These are phyloP conservation scores for Trypoxylus dichotomus DNA, from an alignment of 1,140 invertebrate genomes.

Conservation along the genomic window DNA sequence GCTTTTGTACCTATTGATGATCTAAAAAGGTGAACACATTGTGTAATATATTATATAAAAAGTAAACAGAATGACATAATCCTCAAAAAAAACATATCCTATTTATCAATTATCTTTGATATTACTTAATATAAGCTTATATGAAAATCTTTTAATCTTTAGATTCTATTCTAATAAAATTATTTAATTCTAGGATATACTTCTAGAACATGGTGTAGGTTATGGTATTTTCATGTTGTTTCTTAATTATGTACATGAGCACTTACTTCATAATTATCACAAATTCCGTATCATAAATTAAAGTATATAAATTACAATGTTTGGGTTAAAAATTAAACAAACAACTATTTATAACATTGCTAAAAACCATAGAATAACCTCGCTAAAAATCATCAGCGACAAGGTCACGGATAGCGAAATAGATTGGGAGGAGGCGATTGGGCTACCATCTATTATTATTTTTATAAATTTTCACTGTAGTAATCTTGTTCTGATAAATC, in stretches of 20 bases:
- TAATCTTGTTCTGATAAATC: too few relatives aligned
- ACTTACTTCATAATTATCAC: slow-evolving; percentile 9
- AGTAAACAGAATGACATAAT: slow-evolving; percentile 13
- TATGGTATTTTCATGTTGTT: background rate
- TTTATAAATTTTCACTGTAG: too few relatives aligned
- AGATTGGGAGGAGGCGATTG: too few relatives aligned
- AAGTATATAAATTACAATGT: background rate
- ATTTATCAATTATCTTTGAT: background rate
- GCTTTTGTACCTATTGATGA: slow-evolving; percentile 35
- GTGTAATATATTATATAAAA: background rate
- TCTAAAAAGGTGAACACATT: background rate
- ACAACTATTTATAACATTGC: background rate
- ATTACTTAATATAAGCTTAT: background rate
- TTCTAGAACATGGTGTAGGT: background rate
- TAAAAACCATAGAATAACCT: background rate
- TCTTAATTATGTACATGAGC: background rate
- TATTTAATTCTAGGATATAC: background rate
- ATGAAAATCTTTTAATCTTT: background rate
- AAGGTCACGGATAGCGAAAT: too few relatives aligned
- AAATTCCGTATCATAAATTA: background rate
- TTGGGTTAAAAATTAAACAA: background rate
- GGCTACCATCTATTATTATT: too few relatives aligned
- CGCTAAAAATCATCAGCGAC: background rate
- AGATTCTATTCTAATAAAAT: background rate
- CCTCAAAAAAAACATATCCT: background rate